Percentiles rank a stretch among this genome's conserved stretches.
These are phyloP conservation scores for Tyria jacobaeae DNA, from an alignment of 2,888 invertebrate species.

Conservation along the genomic window DNA sequence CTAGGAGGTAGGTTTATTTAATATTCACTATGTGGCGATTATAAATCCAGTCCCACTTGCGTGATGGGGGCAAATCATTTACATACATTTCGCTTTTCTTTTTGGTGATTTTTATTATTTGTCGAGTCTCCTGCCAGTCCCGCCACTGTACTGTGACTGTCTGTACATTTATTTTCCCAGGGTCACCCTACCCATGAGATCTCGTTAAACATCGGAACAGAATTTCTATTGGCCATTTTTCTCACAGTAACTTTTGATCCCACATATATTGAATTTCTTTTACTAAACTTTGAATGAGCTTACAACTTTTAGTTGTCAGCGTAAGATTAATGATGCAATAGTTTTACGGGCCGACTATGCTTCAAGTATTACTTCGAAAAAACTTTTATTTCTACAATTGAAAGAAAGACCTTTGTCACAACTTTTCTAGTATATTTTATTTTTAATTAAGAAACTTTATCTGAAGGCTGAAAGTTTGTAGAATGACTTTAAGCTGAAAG, in stretches of 20 bases:
- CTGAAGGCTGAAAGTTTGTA: not conserved
- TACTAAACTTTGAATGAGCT: slow-evolving; percentile 23
- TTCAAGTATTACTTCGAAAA: not conserved
- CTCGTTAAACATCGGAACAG: slow-evolving; percentile 17
- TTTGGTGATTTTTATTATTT: no score
- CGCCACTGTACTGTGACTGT: no score
- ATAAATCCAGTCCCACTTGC: no score
- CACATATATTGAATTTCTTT: slow-evolving; percentile 28
- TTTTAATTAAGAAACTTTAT: not conserved
- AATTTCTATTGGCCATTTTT: slow-evolving; percentile 12
- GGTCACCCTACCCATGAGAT: slow-evolving; percentile 18
- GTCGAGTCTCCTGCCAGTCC: no score
- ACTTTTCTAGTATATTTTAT: not conserved
- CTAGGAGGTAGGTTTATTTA: no score
- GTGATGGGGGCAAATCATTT: no score
- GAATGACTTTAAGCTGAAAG: not conserved
- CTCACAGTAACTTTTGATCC: slow-evolving; percentile 23
- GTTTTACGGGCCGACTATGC: not conserved
- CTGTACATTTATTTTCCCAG: not conserved
- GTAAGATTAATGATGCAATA: slow-evolving; percentile 7
- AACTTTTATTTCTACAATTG: not conserved
- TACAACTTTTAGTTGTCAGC: slow-evolving; percentile 4
- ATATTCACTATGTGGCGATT: no score
- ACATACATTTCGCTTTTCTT: no score
- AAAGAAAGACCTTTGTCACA: not conserved